Base-by-base conservation (phyloP, 2,888 invertebrate species). In the Malthinus seriepunctatus region DNA sequence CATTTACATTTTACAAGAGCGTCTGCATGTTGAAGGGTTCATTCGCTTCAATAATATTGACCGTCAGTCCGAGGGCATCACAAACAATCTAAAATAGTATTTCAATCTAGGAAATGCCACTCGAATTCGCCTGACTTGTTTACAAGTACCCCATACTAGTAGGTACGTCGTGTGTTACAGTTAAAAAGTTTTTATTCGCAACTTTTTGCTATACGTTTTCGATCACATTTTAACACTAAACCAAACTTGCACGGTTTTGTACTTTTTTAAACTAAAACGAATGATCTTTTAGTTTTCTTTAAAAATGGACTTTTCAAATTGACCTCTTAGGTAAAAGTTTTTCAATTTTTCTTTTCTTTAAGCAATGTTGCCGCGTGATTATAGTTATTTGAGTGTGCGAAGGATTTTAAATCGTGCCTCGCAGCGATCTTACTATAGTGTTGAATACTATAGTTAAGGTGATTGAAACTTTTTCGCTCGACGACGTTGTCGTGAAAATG, bases 61-160 rank as follows among this genome's bases (percentile, higher is more conserved):
- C 59, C 62, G 56, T 56, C 35, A 48, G 50, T 52, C 55, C 53
- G 61, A 67, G 69, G 68, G 65, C 68, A 68, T 62, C 62, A 65
- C 67, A 69, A 69, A 68, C 69, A 68, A 67, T 68, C 67, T 67
- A 67, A 67, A 67, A 66, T 67, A 70, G 67, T 66, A 70, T 72
- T 70, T 67, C 71, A 70, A 71, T 68, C 68, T 68, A 64, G 67
- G 63, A 67, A 67, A 63, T 65, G 66, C 70, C 70, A 64, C 69
- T 72, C 60, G 67, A 69, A 63, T 67, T 64, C 69, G 71, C 66
- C 65, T 67, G 67, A 68, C 67, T 69, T 67, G 66, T 65, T 64
- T 63, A 61, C 59, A 63, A 64, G 66, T 66, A 51, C 54, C 10
- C 51, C 32, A 46, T 23, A 23, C 23, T 49, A 32, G 49, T n/a